Evolutionary conservation across 2,113 vertebrate species (phyloP).

Genomic region (Thryonomys swinderianus): DNA sequence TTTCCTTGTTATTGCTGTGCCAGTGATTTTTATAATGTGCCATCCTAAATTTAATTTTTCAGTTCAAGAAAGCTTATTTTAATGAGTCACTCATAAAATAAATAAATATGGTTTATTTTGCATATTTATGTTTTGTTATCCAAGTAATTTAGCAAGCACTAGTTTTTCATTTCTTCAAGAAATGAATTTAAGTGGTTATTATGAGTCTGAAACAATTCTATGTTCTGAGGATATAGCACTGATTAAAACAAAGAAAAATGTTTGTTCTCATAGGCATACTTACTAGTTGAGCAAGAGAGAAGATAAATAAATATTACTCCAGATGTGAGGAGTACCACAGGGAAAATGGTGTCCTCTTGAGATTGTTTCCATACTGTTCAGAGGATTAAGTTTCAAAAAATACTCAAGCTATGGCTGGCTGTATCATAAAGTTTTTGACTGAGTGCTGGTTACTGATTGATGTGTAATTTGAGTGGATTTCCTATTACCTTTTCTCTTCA

Average conservation of each 20-base stretch:
- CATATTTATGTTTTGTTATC: slow-evolving; percentile 22
- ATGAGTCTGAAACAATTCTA: not conserved
- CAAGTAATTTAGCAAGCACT: slow-evolving; percentile 39
- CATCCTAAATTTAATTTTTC: slow-evolving; percentile 61
- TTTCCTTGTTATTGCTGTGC: slow-evolving; percentile 31
- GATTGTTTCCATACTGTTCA: not conserved
- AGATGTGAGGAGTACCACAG: not conserved
- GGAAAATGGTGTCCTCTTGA: not conserved
- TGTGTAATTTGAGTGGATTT: slow-evolving; percentile 28
- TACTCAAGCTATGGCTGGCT: not conserved
- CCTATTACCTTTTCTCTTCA: not conserved
- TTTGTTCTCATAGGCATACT: not conserved
- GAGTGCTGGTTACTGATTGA: not conserved
- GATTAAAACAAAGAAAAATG: slow-evolving; percentile 29
- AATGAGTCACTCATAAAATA: slow-evolving; percentile 17
- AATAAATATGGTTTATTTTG: not conserved
- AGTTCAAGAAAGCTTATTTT: slow-evolving; percentile 51
- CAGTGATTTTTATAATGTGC: slow-evolving; percentile 37
- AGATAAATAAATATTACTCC: not conserved
- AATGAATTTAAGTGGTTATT: slow-evolving; percentile 8
- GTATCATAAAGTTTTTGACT: not conserved
- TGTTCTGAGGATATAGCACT: not conserved
- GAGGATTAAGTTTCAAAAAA: slow-evolving; percentile 20
- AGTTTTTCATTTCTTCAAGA: slow-evolving; percentile 41
- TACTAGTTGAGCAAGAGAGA: not conserved